phyloP scores from a whole-genome alignment of 92 coral and sea anemone genomes.

The Actinostola sp. region DNA sequence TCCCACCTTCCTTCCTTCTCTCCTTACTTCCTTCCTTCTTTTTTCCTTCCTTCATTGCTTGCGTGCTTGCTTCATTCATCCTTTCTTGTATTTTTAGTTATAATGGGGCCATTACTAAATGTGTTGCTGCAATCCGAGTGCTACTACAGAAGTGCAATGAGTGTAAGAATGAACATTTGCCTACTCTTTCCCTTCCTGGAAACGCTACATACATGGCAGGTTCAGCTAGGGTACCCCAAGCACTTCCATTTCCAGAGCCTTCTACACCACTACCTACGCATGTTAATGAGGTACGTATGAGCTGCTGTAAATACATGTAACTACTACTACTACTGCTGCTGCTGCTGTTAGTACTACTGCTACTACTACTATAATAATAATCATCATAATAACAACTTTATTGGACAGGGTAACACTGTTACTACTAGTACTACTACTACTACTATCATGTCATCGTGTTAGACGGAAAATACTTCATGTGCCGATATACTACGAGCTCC shows the following conservation, averaged over 20 bases:
- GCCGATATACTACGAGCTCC: no score
- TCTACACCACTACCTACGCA: conserved; percentile 4
- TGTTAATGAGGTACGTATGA: conserved; percentile 12
- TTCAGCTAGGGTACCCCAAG: conserved; percentile 34
- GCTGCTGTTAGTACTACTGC: no score
- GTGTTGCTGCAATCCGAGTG: conserved; percentile 89
- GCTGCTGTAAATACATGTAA: no score
- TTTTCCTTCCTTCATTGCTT: conserved; percentile 1
- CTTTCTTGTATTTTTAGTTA: conserved; percentile 52
- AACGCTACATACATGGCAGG: background rate
- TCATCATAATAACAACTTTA: no score
- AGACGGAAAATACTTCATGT: no score
- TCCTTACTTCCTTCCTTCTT: no score
- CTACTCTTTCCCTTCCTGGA: background rate
- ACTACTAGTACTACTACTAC: no score
- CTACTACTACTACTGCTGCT: no score
- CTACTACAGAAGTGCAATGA: conserved; percentile 80
- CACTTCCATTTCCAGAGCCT: conserved; percentile 31
- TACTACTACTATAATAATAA: no score
- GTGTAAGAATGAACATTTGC: conserved; percentile 30
- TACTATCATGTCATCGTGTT: no score
- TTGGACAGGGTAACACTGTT: no score
- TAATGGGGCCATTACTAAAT: conserved; percentile 89
- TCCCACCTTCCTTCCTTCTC: no score
- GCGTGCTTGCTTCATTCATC: background rate